Evolutionary conservation across 2,113 vertebrate genomes (phyloP).

Genomic region (Casuarius casuarius): DNA sequence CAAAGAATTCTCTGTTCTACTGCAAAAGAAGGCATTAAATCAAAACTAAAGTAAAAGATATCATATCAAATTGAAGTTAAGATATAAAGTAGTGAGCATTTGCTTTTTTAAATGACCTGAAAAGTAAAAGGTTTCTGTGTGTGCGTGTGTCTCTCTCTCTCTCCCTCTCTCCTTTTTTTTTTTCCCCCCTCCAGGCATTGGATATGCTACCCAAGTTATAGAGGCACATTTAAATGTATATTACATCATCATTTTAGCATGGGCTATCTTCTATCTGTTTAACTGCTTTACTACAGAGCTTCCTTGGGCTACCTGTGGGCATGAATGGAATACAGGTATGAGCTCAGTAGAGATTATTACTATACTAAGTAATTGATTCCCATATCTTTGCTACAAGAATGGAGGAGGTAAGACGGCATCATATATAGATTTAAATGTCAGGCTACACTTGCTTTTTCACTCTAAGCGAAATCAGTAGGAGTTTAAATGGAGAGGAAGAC

Average conservation of each 20-base stretch:
- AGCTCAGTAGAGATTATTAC: not conserved
- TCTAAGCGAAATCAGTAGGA: not conserved
- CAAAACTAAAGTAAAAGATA: not conserved
- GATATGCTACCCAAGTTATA: constrained; percentile 98
- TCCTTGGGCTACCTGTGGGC: constrained; percentile 95
- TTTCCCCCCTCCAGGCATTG: constrained; percentile 84
- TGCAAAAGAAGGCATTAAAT: not conserved
- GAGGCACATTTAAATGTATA: constrained; percentile 96
- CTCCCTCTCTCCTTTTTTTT: not conserved
- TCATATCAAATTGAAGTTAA: not conserved
- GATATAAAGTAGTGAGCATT: not conserved
- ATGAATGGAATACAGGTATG: constrained; percentile 98
- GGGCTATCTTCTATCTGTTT: constrained; percentile 99
- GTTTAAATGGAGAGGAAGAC: not conserved
- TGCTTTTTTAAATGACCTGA: not conserved
- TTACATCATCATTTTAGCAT: constrained; percentile 96
- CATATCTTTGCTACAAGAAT: not conserved
- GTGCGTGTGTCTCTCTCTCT: not conserved
- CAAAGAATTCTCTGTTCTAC: not conserved
- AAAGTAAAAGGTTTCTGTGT: not conserved
- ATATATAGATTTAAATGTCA: not conserved
- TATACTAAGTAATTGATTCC: not conserved
- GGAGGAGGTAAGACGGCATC: not conserved
- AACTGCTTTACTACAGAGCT: constrained; percentile 97
- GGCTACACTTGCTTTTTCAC: constrained; percentile 29